Evolutionary conservation across 92 coral and sea anemone species (phyloP).

Genomic region (Siderastrea radians): DNA sequence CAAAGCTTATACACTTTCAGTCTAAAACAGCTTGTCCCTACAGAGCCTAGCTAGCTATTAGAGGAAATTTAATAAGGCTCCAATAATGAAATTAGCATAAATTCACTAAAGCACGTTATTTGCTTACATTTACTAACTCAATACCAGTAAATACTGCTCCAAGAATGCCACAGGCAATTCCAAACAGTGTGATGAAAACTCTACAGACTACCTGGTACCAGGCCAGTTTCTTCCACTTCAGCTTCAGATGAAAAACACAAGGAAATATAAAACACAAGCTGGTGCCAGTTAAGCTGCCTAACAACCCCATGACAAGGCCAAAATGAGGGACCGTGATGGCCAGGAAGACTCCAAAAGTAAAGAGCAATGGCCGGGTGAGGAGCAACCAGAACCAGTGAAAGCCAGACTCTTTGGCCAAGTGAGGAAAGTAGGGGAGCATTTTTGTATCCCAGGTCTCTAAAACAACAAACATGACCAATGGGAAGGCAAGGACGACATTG

Average conservation of each 20-base stretch:
- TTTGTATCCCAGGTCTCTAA: conserved; percentile 54
- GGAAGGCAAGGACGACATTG: conserved; percentile 53
- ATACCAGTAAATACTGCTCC: conserved; percentile 40
- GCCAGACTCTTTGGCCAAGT: conserved; percentile 26
- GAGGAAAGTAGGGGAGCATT: conserved; percentile 57
- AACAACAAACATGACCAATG: conserved; percentile 54
- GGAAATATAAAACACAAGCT: conserved; percentile 55
- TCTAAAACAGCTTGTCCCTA: no score
- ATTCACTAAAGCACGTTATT: not conserved
- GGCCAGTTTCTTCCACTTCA: conserved; percentile 46
- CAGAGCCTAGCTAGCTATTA: no score
- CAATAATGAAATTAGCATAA: not conserved
- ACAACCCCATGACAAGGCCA: conserved; percentile 52
- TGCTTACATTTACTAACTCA: conserved; percentile 33
- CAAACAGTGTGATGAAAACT: conserved; percentile 28
- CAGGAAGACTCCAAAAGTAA: conserved; percentile 34
- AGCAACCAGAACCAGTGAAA: conserved; percentile 56
- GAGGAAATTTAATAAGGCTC: no score
- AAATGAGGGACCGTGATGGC: conserved; percentile 59
- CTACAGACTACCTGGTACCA: conserved; percentile 36
- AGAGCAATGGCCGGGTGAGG: conserved; percentile 39
- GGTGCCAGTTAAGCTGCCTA: conserved; percentile 55
- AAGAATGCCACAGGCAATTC: conserved; percentile 48
- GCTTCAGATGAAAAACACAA: conserved; percentile 48
- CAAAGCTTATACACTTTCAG: no score